A percentile compares a stretch with the other conserved stretches of the same genome.
phyloP scores from a whole-genome alignment of 2,797 vertebrate species.

The Petrocephalus sullivani region DNA sequence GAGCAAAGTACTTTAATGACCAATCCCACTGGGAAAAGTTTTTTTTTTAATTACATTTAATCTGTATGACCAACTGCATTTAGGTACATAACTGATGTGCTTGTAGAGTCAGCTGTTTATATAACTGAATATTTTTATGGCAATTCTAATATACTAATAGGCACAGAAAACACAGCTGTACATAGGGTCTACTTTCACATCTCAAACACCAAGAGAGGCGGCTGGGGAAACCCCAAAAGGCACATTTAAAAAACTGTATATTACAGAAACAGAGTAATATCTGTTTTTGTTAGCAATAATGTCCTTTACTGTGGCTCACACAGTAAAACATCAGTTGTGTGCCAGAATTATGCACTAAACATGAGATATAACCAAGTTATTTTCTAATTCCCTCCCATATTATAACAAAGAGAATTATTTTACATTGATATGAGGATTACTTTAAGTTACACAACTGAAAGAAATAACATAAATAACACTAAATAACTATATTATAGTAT shows the following conservation, averaged over 20 bases:
- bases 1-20: neutral
- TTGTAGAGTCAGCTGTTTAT: neutral
- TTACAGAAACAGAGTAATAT: neutral
- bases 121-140: neutral
- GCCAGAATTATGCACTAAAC: neutral
- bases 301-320: neutral
- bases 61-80: neutral
- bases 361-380: neutral
- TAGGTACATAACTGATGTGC: neutral
- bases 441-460: neutral
- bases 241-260: neutral
- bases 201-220: neutral
- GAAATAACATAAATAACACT: neutral
- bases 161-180: neutral
- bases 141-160: neutral
- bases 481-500: neutral
- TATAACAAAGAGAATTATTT: neutral
- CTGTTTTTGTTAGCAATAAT: no score
- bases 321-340: neutral
- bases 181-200: neutral
- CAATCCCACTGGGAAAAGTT: neutral
- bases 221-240: neutral
- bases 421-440: neutral
- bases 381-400: neutral
- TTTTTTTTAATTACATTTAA: neutral